Evolutionary conservation across 2,888 invertebrate species (phyloP).

Genomic region (Protonemura montana): DNA sequence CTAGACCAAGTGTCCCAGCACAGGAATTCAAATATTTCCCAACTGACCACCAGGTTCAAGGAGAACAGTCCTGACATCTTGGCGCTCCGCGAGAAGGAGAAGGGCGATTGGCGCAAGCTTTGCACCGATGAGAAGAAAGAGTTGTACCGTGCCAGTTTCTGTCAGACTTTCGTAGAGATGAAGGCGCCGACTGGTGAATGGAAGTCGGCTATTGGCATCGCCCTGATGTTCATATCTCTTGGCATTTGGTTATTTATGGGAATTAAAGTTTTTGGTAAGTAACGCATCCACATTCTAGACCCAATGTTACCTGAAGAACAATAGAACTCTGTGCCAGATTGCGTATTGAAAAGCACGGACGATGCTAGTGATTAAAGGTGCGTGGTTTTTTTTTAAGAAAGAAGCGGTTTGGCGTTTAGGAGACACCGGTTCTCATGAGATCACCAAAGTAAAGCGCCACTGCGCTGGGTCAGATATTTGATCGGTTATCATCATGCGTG

Average conservation of each 20-base stretch:
- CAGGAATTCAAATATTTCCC: too few species aligned
- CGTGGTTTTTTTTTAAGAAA: too few species aligned
- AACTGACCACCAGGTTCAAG: too few species aligned
- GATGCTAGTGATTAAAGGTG: too few species aligned
- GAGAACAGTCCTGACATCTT: constrained; percentile 57
- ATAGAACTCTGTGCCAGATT: too few species aligned
- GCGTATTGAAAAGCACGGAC: too few species aligned
- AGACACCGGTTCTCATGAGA: too few species aligned
- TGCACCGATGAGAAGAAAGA: constrained; percentile 90
- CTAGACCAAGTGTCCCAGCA: too few species aligned
- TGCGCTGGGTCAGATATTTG: too few species aligned
- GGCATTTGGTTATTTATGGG: constrained; percentile 70
- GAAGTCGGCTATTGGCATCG: constrained; percentile 74
- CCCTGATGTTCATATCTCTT: constrained; percentile 62
- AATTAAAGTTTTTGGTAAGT: constrained; percentile 67
- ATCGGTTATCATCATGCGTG: too few species aligned
- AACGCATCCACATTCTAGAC: neutral
- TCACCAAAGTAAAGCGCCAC: too few species aligned
- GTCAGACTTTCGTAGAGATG: constrained; percentile 93
- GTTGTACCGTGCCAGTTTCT: constrained; percentile 90
- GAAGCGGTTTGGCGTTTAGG: too few species aligned
- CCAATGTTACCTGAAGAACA: neutral
- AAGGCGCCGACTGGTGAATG: constrained; percentile 85
- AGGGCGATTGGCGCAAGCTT: constrained; percentile 92
- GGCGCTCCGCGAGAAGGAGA: constrained; percentile 88